Conservation (phyloP, 2,113 vertebrate genomes). For the Paracanthobrama guichenoti region DNA sequence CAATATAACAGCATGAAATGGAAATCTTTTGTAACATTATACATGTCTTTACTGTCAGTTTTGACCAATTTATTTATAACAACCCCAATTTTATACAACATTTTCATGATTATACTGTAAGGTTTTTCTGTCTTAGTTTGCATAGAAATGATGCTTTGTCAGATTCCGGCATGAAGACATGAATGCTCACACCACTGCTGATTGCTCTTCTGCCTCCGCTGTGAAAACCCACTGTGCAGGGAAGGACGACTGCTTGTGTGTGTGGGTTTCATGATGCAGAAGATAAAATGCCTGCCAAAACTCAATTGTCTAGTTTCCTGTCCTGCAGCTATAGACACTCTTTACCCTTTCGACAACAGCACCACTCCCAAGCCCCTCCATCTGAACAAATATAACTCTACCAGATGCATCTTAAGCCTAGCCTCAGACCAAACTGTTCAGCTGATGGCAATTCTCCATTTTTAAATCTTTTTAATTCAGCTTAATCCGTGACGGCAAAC, state of each 20-base stretch:
- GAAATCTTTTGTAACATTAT: no score
- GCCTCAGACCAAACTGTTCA: conserved; percentile 12
- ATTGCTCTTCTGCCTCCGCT: conserved; percentile 47
- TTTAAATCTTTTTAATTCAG: conserved; percentile 31
- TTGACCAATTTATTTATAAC: not conserved
- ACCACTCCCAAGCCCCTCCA: conserved; percentile 25
- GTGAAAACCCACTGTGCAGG: conserved; percentile 48
- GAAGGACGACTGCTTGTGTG: conserved; percentile 37
- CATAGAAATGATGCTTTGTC: conserved; percentile 33
- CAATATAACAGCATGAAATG: no score
- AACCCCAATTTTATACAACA: not conserved
- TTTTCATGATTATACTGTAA: not conserved
- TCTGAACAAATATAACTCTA: conserved; percentile 25
- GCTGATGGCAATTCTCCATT: conserved; percentile 23
- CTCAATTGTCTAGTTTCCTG: conserved; percentile 26
- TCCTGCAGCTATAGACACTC: conserved; percentile 23
- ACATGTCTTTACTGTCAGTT: no score
- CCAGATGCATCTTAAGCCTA: conserved; percentile 41
- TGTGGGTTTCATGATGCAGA: conserved; percentile 27
- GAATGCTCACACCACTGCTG: conserved; percentile 41
- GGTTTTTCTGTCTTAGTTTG: not conserved
- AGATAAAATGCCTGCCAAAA: conserved; percentile 38
- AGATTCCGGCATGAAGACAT: conserved; percentile 13
- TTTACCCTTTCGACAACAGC: conserved; percentile 20
- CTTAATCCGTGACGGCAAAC: conserved; percentile 25